Conservation (phyloP, 2,113 vertebrate genomes). For the Pseudolaguvia tuberculata region DNA sequence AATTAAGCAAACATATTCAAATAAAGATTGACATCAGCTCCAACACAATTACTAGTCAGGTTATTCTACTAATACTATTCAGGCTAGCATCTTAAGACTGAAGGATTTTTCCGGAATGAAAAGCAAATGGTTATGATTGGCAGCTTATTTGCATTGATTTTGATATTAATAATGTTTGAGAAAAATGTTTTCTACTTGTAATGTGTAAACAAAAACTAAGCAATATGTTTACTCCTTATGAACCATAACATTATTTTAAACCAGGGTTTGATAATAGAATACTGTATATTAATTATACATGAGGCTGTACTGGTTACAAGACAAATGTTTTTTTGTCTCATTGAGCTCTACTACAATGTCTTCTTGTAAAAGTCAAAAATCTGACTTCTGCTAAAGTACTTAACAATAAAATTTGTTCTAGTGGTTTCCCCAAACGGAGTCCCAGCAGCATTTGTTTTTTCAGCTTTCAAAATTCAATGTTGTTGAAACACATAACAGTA, state of each 20-base stretch:
- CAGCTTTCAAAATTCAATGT: background rate
- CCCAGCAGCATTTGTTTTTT: background rate
- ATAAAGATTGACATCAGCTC: slow-evolving; percentile 41
- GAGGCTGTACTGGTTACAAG: background rate
- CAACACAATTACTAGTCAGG: slow-evolving; percentile 36
- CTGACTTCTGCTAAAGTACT: background rate
- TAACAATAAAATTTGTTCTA: slow-evolving; percentile 3
- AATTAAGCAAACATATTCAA: slow-evolving; percentile 45
- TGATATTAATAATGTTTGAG: slow-evolving; percentile 33
- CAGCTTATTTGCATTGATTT: slow-evolving; percentile 24
- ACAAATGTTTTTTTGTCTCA: background rate
- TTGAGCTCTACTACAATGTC: background rate
- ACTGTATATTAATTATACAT: background rate
- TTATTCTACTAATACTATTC: no score
- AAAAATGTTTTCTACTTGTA: slow-evolving; percentile 13
- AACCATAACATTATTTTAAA: slow-evolving; percentile 6
- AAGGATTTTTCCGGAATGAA: slow-evolving; percentile 15
- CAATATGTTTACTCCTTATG: background rate
- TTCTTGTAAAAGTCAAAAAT: background rate
- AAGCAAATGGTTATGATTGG: slow-evolving; percentile 29
- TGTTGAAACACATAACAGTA: background rate
- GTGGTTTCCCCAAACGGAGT: background rate
- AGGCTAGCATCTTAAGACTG: slow-evolving; percentile 8
- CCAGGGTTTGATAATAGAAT: background rate
- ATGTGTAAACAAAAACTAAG: slow-evolving; percentile 1